phyloP scores from a whole-genome alignment of 2,797 vertebrate genomes.

The Eidolon dupreanum region DNA sequence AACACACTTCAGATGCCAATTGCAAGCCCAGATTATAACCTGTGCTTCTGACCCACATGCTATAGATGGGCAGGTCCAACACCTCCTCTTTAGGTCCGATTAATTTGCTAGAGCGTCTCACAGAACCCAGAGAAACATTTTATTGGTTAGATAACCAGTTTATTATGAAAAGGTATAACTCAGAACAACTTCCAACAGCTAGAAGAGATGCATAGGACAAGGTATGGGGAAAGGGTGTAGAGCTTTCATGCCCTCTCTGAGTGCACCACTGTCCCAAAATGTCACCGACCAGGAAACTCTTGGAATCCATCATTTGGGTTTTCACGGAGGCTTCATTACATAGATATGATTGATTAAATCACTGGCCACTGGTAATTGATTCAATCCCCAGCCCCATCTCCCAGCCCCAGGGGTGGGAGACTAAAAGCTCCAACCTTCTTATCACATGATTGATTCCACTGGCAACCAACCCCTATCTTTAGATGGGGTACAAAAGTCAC shows the following conservation, averaged over 20 bases:
- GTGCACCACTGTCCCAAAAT: background rate
- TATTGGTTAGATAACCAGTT: background rate
- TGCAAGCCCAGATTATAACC: background rate
- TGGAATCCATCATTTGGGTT: background rate
- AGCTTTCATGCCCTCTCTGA: background rate
- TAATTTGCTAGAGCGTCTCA: background rate
- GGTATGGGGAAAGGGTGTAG: background rate
- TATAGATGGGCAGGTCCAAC: background rate
- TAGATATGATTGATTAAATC: background rate
- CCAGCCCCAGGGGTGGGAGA: background rate
- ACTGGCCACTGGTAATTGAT: background rate
- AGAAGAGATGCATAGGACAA: background rate
- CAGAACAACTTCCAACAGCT: background rate
- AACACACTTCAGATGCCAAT: background rate
- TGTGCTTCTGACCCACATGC: background rate
- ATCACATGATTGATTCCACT: background rate
- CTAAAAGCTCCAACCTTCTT: background rate
- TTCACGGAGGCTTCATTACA: background rate
- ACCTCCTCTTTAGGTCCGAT: background rate
- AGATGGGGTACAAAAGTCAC: background rate
- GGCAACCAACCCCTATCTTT: background rate
- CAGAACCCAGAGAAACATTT: background rate
- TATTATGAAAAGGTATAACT: background rate
- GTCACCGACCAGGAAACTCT: background rate
- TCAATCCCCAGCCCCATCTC: background rate